Evolutionary conservation across 2,113 vertebrate species (phyloP).

Genomic region (Tetrao urogallus): DNA sequence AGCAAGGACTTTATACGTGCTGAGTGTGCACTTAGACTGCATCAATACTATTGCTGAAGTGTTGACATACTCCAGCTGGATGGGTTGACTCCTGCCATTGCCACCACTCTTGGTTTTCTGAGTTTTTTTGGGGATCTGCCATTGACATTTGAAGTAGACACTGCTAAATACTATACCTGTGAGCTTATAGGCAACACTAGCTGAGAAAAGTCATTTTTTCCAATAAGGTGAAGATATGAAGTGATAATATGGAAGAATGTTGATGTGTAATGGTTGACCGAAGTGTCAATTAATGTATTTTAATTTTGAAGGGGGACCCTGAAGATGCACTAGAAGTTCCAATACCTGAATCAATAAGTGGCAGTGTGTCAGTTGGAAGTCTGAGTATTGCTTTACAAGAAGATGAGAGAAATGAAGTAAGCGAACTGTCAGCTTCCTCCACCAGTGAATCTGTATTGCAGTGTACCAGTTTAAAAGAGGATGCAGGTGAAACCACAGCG

Average conservation of each 20-base stretch:
- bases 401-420: conserved; percentile 68
- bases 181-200: fast-evolving
- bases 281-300: background rate
- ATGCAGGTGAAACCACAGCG: conserved; percentile 72
- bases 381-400: conserved; percentile 70
- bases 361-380: conserved; percentile 64
- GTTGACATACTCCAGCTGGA: background rate
- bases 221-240: background rate
- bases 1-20: background rate
- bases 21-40: background rate
- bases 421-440: conserved; percentile 64
- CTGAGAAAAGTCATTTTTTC: background rate
- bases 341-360: conserved; percentile 68
- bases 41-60: background rate
- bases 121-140: background rate
- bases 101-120: background rate
- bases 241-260: background rate
- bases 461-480: conserved; percentile 73
- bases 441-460: conserved; percentile 55
- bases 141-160: background rate
- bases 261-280: background rate
- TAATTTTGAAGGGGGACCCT: conserved; percentile 73
- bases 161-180: background rate
- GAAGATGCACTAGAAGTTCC: conserved; percentile 75
- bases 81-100: background rate